Conservation (phyloP, 1,140 invertebrate genomes). For the Eumeta japonica region DNA sequence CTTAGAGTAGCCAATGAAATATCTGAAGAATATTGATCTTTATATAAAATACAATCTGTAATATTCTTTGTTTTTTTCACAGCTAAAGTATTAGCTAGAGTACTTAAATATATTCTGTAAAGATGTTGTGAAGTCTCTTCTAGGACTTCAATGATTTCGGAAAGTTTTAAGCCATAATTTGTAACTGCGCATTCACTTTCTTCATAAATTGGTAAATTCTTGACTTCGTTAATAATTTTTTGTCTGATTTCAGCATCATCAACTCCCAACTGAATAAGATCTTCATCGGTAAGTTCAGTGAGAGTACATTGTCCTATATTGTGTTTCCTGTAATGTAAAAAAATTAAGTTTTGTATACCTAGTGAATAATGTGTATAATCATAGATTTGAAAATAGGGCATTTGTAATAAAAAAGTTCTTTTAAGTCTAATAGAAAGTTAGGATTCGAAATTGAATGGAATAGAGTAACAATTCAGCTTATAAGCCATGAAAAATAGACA, state of each 20-base stretch:
- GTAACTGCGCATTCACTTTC: slow-evolving; percentile 14
- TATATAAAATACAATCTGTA: slow-evolving; percentile 29
- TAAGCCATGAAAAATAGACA: too few relatives aligned
- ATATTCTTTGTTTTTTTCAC: slow-evolving; percentile 34
- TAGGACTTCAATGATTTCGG: slow-evolving; percentile 36
- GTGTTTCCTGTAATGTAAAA: slow-evolving; percentile 35
- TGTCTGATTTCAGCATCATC: slow-evolving; percentile 32
- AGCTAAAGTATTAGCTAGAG: slow-evolving; percentile 36
- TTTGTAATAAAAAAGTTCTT: too few relatives aligned
- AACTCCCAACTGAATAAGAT: slow-evolving; percentile 43
- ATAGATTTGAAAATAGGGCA: too few relatives aligned
- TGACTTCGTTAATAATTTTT: slow-evolving; percentile 35
- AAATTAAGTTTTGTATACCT: too few relatives aligned
- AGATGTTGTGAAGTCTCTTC: slow-evolving; percentile 42
- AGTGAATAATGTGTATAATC: too few relatives aligned
- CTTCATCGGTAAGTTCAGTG: slow-evolving; percentile 42
- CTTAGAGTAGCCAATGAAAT: slow-evolving; percentile 33
- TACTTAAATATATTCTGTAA: slow-evolving; percentile 42
- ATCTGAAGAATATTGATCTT: slow-evolving; percentile 45
- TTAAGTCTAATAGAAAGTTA: too few relatives aligned
- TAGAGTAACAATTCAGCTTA: too few relatives aligned
- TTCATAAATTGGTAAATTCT: slow-evolving; percentile 41
- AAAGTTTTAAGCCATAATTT: not conserved
- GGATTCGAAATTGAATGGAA: too few relatives aligned
- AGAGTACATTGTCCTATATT: slow-evolving; percentile 45